Evolutionary conservation across 1,140 invertebrate species (phyloP).

Genomic region (Gonatopus flavifemur): DNA sequence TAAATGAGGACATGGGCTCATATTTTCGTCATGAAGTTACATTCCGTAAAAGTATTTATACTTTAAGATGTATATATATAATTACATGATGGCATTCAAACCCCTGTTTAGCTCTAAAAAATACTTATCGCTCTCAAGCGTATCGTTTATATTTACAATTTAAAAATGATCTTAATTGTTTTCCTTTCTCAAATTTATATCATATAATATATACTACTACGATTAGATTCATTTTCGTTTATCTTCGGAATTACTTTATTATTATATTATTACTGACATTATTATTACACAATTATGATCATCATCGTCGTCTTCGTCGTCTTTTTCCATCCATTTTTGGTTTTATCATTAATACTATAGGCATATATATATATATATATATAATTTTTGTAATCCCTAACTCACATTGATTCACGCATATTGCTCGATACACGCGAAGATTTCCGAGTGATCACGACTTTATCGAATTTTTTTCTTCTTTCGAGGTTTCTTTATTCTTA

Average conservation of each 20-base stretch:
- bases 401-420: slow-evolving; percentile 21
- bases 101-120: slow-evolving; percentile 53
- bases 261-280: too few relatives aligned
- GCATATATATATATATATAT: slow-evolving; percentile 29
- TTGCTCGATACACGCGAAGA: slow-evolving; percentile 31
- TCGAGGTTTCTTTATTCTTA: too few relatives aligned
- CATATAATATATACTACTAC: too few relatives aligned
- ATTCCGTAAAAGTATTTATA: not conserved
- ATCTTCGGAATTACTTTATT: too few relatives aligned
- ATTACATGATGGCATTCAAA: slow-evolving; percentile 36
- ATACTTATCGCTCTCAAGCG: slow-evolving; percentile 51
- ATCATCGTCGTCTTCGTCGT: slow-evolving; percentile 1
- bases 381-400: slow-evolving; percentile 26
- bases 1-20: too few relatives aligned
- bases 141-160: slow-evolving; percentile 59
- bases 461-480: not conserved
- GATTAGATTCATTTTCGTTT: slow-evolving; percentile 12
- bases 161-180: slow-evolving; percentile 46
- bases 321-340: not conserved
- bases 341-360: not conserved
- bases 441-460: slow-evolving; percentile 1
- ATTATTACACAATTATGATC: too few relatives aligned
- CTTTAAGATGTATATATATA: slow-evolving; percentile 29
- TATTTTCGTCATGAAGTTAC: too few relatives aligned
- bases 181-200: too few relatives aligned